Base-by-base conservation (phyloP, 2,113 vertebrate species). In the Struthidea cinerea region DNA sequence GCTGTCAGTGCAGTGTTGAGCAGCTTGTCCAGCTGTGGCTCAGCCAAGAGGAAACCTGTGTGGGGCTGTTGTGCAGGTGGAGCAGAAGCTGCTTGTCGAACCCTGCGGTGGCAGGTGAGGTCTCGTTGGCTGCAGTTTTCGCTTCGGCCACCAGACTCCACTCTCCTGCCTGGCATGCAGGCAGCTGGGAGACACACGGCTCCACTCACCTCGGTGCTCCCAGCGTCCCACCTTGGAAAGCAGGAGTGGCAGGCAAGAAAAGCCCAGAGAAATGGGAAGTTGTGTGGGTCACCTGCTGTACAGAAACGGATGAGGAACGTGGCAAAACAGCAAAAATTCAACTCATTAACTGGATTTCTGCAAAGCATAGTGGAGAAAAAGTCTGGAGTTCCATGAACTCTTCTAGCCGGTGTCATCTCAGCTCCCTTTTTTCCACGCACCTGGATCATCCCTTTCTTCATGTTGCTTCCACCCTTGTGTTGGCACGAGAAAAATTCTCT, bases 131-230 rank as follows among this genome's bases (percentile, higher is more conserved):
- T 96, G 94, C 75, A 87, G 20, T 94, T 80, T 91, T 33, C 70
- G 50, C 63, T 74, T 32, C 55, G 91, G 44, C 94, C 94, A 20
- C 49, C 93, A 97, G 95, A 94, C 78, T 96, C 89, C 95, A 93
- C 94, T 91, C 57, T 95, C 42, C 84, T 77, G 61, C 84, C 50
- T 85, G 67, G 49, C 47, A 49, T 64, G 27, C 12, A 10, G 60
- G 71, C 42, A 44, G 61, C 52, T 28, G 63, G 18, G 68, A 20
- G 21, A 49, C 30, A 28, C 39, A 8, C 3, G 0, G 60, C 28
- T 65, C 41, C 77, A 0, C 39, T 10, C 41, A 44, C 3, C 65
- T 19, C 22, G 0, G 20, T 2, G 24, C 55, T 59, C 23, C 59
- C 63, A 19, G 21, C 0, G 1, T 22, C 57, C 60, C 52, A 21